These are phyloP conservation scores for Nansenia antarctica DNA, from an alignment of 2,113 vertebrate species.

Conservation along the genomic window DNA sequence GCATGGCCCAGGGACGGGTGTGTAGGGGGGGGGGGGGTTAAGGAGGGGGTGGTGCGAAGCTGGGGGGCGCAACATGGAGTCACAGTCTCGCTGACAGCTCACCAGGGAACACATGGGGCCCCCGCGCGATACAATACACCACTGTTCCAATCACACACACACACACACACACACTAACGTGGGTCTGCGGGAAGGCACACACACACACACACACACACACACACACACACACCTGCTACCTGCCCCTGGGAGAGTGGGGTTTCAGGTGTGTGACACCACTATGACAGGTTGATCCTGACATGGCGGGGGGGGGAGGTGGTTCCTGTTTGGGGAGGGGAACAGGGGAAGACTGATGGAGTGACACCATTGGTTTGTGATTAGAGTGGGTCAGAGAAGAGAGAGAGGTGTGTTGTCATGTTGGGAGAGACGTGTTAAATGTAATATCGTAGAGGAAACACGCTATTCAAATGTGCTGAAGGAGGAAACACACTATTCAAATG, in stretches of 20 bases:
- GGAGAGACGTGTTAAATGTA: conserved; percentile 38
- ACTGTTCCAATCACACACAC: conserved; percentile 52
- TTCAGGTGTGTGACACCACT: conserved; percentile 62
- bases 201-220: conserved; percentile 15
- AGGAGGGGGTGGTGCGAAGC: conserved; percentile 60
- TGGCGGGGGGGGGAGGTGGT: conserved; percentile 20
- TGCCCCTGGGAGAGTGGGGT: conserved; percentile 53
- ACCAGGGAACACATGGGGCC: conserved; percentile 68
- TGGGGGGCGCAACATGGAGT: conserved; percentile 66
- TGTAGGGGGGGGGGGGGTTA: not conserved
- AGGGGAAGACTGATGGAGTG: conserved; percentile 37
- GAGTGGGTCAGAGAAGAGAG: not conserved
- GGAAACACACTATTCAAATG: not conserved
- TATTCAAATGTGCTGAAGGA: too few species aligned
- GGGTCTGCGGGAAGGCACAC: too few species aligned
- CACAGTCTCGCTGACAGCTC: conserved; percentile 67
- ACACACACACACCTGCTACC: conserved; percentile 15
- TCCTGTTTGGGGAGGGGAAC: conserved; percentile 35
- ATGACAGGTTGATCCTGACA: conserved; percentile 61
- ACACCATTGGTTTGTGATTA: conserved; percentile 49
- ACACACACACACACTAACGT: conserved; percentile 13
- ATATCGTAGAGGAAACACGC: too few species aligned
- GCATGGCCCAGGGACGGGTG: too few species aligned
- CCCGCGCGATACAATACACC: conserved; percentile 56
- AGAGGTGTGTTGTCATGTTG: not conserved